Percentiles rank a stretch among this genome's conserved stretches.
These are phyloP conservation scores for Leptothorax acervorum DNA, from an alignment of 2,888 invertebrate species.

Conservation along the genomic window DNA sequence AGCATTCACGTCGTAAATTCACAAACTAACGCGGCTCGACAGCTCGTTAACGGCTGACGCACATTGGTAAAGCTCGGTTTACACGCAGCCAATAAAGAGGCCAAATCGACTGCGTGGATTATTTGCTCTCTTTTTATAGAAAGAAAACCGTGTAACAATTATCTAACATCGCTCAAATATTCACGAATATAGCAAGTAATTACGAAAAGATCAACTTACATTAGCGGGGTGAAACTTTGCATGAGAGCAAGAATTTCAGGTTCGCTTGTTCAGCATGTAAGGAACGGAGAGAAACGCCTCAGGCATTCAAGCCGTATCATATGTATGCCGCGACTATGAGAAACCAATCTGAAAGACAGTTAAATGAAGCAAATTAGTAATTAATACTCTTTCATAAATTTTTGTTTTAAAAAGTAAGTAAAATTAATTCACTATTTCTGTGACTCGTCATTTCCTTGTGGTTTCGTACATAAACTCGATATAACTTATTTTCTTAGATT, in stretches of 20 bases:
- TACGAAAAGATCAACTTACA: constrained; percentile 11
- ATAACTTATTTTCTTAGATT: background rate
- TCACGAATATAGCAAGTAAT: background rate
- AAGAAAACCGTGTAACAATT: background rate
- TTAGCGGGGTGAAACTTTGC: background rate
- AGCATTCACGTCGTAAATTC: constrained; percentile 37
- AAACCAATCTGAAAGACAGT: background rate
- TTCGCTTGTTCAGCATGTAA: constrained; percentile 7
- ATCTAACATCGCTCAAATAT: background rate
- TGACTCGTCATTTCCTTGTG: background rate
- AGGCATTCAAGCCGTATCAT: background rate
- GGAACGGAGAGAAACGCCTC: constrained; percentile 1
- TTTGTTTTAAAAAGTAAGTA: background rate
- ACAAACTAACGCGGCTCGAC: constrained; percentile 42
- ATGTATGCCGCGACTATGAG: background rate
- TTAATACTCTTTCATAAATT: background rate
- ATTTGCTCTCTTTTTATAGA: background rate
- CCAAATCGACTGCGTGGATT: constrained; percentile 23
- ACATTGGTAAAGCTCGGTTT: constrained; percentile 17
- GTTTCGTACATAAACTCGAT: background rate
- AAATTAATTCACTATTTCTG: background rate
- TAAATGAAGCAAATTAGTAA: background rate
- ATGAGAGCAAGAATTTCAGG: background rate
- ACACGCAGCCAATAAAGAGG: constrained; percentile 22
- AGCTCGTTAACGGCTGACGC: constrained; percentile 48